These are phyloP conservation scores for Pachyuromys duprasi DNA, from an alignment of 2,797 vertebrate species.

Conservation along the genomic window DNA sequence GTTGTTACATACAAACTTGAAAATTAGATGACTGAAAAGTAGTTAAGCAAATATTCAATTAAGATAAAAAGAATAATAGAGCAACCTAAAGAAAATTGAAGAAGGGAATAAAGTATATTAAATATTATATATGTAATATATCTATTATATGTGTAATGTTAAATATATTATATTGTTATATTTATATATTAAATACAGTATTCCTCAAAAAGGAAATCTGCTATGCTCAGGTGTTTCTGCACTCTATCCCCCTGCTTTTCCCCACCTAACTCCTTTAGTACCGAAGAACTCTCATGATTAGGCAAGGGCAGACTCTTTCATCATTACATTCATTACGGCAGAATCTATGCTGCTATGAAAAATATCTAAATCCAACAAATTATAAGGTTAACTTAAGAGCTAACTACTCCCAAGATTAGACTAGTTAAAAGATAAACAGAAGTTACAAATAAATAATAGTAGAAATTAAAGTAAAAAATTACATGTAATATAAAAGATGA, in stretches of 20 bases:
- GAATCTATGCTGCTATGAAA: too few species aligned
- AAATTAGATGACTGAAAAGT: neutral
- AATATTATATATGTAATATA: too few species aligned
- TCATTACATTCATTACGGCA: too few species aligned
- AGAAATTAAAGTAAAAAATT: constrained; percentile 5
- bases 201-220: too few species aligned
- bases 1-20: neutral
- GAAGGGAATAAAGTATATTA: neutral
- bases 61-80: neutral
- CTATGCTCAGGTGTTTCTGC: too few species aligned
- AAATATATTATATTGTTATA: too few species aligned
- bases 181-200: too few species aligned
- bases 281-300: too few species aligned
- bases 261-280: too few species aligned
- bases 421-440: neutral
- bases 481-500: neutral
- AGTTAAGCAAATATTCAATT: neutral
- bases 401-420: constrained; percentile 10
- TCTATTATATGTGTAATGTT: too few species aligned
- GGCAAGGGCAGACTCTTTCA: too few species aligned
- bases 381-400: neutral
- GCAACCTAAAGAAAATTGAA: neutral
- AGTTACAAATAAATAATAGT: neutral
- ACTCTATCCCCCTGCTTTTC: too few species aligned
- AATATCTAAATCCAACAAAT: neutral